Evolutionary conservation across 2,797 vertebrate genomes (phyloP), one percentile per base, ranked within the genome.

Genomic region (Siniperca obscura): DNA sequence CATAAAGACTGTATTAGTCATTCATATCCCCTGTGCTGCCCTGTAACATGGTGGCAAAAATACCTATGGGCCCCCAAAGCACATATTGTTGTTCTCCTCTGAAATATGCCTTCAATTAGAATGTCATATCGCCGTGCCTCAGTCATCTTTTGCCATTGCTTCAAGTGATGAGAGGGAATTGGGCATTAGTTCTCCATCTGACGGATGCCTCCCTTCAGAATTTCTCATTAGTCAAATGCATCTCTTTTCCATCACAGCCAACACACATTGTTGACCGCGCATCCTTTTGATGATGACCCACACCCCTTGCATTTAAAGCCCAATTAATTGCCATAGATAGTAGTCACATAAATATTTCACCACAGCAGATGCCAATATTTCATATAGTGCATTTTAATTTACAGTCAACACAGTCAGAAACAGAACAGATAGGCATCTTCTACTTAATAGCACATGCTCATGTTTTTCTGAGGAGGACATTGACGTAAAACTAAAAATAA

Each of bases 81-180:
- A 60, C 68, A 71, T 72, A 82, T 84, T 82, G 75, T 87, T 88
- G 81, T 74, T 81, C 74, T 80, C 46, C 56, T 77, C 81, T 90
- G 82, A 91, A 92, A 91, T 83, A 92, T 90, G 82, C 68, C 82
- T 90, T 89, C 87, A 86, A 90, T 93, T 91, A 91, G 78, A 80
- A 81, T 78, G 83, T 89, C 86, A 87, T 79, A 88, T 90, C 25
- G n/a, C 65, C 21, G 16, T 5, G 48, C 65, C 76, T 85, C 76
- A 55, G 83, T 82, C 85, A 83, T 85, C 59, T 70, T 78, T 59
- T 65, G 69, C 78, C 76, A 76, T 77, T 48, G 53, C 87, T 65
- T 30, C n/a, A 40, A 85, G 84, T 69, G 77, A 90, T 79, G 86
- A 80, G 78, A 59, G 65, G 7, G 79, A 82, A 85, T 84, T 25